These are phyloP conservation scores for Microcaecilia unicolor DNA, from an alignment of 2,797 vertebrate genomes.

Conservation along the genomic window DNA sequence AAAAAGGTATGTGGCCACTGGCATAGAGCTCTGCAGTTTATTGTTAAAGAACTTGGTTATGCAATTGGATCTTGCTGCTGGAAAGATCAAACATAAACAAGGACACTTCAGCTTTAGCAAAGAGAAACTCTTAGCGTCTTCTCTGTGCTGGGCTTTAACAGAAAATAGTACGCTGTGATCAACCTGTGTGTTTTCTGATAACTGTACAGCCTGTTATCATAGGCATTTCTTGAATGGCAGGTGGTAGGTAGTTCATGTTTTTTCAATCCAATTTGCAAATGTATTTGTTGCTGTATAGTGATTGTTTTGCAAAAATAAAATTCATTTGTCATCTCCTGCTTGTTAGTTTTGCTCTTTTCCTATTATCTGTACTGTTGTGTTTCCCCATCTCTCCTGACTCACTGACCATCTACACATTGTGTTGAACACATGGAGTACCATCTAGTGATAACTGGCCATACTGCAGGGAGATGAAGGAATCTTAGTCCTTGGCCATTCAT, in stretches of 20 bases:
- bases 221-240: slow-evolving; percentile 69
- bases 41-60: slow-evolving; percentile 16
- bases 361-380: too few relatives aligned
- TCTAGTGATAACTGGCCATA: too few relatives aligned
- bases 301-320: slow-evolving; percentile 81
- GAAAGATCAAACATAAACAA: slow-evolving; percentile 30
- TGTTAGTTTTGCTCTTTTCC: neutral
- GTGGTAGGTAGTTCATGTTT: slow-evolving; percentile 78
- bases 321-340: slow-evolving; percentile 58
- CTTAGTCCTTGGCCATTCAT: too few relatives aligned
- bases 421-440: too few relatives aligned
- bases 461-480: too few relatives aligned
- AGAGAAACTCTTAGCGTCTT: slow-evolving; percentile 40
- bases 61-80: too few relatives aligned
- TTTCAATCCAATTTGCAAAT: slow-evolving; percentile 72
- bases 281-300: slow-evolving; percentile 82
- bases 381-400: too few relatives aligned
- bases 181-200: slow-evolving; percentile 57
- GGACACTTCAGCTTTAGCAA: slow-evolving; percentile 71
- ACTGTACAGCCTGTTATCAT: slow-evolving; percentile 64
- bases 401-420: too few relatives aligned
- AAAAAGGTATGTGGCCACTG: too few relatives aligned
- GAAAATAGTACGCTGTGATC: slow-evolving; percentile 42
- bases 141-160: slow-evolving; percentile 46
- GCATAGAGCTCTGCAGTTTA: too few relatives aligned